Percentiles rank a stretch among this genome's conserved stretches.
Evolutionary conservation across 2,888 invertebrate species (phyloP).

Genomic region (Bhutanitis thaidina): DNA sequence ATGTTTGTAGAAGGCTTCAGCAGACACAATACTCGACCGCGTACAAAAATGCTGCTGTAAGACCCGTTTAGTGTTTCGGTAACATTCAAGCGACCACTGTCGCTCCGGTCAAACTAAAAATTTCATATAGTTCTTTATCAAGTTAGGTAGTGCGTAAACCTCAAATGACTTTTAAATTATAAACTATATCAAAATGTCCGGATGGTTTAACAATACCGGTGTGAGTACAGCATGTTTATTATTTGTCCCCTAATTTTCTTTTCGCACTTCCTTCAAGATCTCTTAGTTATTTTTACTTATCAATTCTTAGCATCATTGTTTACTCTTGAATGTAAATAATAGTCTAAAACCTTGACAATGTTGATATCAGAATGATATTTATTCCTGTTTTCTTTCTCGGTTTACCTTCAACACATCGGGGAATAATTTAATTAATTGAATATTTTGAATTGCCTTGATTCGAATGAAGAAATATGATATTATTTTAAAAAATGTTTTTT

Average conservation of each 20-base stretch:
- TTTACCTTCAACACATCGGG: too few species aligned
- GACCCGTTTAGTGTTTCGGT: conserved; percentile 38
- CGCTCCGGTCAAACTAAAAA: conserved; percentile 20
- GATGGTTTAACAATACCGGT: conserved; percentile 35
- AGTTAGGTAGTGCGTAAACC: too few species aligned
- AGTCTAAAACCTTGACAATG: too few species aligned
- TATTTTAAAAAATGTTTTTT: too few species aligned
- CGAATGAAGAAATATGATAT: too few species aligned
- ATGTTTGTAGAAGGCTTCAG: conserved; percentile 41
- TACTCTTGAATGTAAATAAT: background rate
- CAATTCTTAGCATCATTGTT: background rate
- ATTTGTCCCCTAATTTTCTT: conserved; percentile 3
- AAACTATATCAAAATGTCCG: conserved; percentile 39
- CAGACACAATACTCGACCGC: conserved; percentile 2
- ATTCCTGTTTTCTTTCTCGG: background rate
- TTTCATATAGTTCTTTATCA: too few species aligned
- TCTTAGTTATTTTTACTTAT: background rate
- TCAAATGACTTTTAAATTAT: conserved; percentile 19
- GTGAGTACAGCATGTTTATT: conserved; percentile 38
- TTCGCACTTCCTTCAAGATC: background rate
- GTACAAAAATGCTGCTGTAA: conserved; percentile 15
- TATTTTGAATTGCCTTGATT: too few species aligned
- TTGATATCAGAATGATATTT: background rate
- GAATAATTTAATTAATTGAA: too few species aligned
- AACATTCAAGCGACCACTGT: conserved; percentile 32